Evolutionary conservation across 2,888 invertebrate genomes (phyloP), one percentile per base, ranked within the genome.

Genomic region (Dorcus parallelipipedus): DNA sequence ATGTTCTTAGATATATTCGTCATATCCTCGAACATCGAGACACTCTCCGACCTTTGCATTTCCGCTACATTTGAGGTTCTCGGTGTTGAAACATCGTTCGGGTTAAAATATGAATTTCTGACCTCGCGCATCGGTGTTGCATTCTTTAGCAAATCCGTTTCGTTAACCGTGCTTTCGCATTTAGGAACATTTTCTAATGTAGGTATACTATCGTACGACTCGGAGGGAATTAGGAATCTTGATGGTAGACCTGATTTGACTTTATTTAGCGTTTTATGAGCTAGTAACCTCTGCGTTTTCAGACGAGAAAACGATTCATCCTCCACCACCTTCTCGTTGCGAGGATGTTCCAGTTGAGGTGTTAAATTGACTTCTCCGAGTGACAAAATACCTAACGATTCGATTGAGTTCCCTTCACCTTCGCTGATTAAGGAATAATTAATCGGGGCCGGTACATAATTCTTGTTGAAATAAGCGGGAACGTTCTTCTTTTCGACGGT

Each of bases 401-500:
- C 33, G 26, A 33, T 4, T 7, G 26, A 33, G 7, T 33, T 33
- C 26, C 26, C 26, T 5, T 33, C 26, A 7, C 6, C 26, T 3
- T 54, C 47, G 26, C 14, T 38, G 6, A 10, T 9, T n/a, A 38
- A n/a, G 5, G 54, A 45, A 10, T 43, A 42, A 54, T 54, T 47
- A 7, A 54, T 40, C 26, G 55, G 33, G 10, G 41, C 42, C n/a
- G 38, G 17, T 40, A 39, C 56, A 47, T 51, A 45, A 14, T 56
- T 56, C 49, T 58, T 50, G n/a, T 59, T 50, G 9, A 53, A 23
- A 33, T 61, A 61, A 48, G 53, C 61, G 38, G 51, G 33, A 20
- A 41, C 9, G 38, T 61, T 65, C 66, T 73, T 76, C 61, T 75
- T 73, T 55, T 73, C 71, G 26, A 76, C 75, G 17, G 80, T 81